A percentile compares a stretch with the other conserved stretches of the same genome.
Conservation (phyloP, 2,113 vertebrate genomes). For the Tricholaema leucomelas region DNA sequence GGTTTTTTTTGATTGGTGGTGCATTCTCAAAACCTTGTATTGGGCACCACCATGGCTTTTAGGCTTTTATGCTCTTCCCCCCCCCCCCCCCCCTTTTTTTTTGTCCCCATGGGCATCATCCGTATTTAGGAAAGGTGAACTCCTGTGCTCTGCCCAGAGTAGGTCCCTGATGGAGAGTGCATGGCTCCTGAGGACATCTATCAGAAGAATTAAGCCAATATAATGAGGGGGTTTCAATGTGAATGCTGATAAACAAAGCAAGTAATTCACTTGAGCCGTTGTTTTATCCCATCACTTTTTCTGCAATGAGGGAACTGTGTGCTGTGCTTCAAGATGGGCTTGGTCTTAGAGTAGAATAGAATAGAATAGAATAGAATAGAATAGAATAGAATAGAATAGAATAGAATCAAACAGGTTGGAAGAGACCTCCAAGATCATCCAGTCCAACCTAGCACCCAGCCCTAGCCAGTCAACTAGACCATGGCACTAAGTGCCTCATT, state of each 20-base stretch:
- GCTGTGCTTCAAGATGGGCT: background rate
- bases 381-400: too few species aligned
- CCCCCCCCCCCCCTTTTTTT: too few species aligned
- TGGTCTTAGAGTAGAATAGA: too few species aligned
- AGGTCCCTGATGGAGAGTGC: background rate
- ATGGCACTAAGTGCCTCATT: too few species aligned
- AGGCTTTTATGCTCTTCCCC: background rate
- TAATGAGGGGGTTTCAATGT: background rate
- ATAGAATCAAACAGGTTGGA: too few species aligned
- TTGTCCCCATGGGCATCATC: fast-evolving
- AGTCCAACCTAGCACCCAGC: too few species aligned
- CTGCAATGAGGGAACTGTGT: background rate
- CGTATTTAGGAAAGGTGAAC: background rate
- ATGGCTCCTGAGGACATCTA: background rate
- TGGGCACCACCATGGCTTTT: background rate
- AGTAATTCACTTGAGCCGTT: background rate
- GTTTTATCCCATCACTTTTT: background rate
- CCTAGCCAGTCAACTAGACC: too few species aligned
- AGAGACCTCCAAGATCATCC: too few species aligned
- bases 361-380: too few species aligned
- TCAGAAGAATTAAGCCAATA: background rate
- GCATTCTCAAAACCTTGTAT: background rate
- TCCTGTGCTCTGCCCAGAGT: background rate
- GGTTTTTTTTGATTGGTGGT: background rate
- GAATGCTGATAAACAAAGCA: background rate